Conservation (phyloP, 2,797 vertebrate genomes). For the Nasua narica region DNA sequence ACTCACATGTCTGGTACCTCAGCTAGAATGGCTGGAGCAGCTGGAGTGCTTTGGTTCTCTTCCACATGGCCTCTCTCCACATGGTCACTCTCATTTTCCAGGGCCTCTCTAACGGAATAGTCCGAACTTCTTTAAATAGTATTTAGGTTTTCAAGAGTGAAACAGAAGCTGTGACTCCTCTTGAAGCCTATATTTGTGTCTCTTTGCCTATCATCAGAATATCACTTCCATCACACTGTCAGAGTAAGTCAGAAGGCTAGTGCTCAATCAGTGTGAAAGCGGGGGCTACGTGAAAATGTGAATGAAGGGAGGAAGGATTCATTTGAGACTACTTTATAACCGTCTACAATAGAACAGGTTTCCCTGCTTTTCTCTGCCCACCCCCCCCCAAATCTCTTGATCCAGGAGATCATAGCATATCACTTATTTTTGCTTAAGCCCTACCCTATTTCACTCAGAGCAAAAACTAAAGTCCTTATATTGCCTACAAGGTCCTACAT, state of each 20-base stretch:
- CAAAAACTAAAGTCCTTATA: background rate
- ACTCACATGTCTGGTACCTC: background rate
- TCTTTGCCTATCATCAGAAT: background rate
- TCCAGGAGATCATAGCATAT: background rate
- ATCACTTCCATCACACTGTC: background rate
- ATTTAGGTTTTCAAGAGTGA: constrained; percentile 15
- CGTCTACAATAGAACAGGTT: background rate
- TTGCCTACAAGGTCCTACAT: background rate
- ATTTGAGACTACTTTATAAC: background rate
- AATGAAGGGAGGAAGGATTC: background rate
- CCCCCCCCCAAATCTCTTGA: background rate
- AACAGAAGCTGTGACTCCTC: background rate
- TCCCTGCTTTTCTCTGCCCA: background rate
- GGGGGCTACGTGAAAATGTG: background rate
- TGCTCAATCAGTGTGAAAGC: background rate
- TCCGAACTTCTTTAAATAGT: constrained; percentile 6
- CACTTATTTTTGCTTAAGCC: constrained; percentile 8
- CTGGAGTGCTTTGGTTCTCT: constrained; percentile 9
- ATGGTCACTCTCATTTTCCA: background rate
- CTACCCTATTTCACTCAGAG: background rate
- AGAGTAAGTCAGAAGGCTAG: background rate
- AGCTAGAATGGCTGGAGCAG: background rate
- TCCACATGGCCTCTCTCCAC: background rate
- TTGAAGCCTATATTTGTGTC: background rate
- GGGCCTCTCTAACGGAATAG: background rate